Evolutionary conservation across 2,797 vertebrate genomes (phyloP).

Genomic region (Notoglanidium macrostoma): DNA sequence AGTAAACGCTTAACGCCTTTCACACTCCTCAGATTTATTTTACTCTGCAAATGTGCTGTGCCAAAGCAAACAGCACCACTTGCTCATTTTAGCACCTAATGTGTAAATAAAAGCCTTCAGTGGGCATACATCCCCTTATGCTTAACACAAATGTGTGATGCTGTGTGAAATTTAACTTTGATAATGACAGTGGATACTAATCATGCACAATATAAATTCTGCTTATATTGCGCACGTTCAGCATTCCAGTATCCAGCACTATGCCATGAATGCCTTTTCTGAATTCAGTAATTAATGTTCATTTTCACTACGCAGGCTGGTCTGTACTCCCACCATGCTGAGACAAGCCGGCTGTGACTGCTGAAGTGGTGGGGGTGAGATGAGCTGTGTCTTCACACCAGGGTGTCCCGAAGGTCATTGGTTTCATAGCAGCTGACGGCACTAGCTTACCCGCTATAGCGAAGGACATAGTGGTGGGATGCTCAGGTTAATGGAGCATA

Average conservation of each 20-base stretch:
- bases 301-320: conserved; percentile 12
- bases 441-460: conserved; percentile 68
- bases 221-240: not conserved
- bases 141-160: conserved; percentile 23
- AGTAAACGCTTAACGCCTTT: conserved; percentile 68
- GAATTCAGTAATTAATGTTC: not conserved
- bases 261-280: not conserved
- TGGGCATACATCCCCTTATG: conserved; percentile 41
- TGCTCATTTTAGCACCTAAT: conserved; percentile 66
- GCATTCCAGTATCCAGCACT: not conserved
- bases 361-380: not conserved
- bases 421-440: conserved; percentile 71
- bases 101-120: conserved; percentile 70
- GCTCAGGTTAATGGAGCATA: conserved; percentile 75
- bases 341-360: conserved; percentile 43
- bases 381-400: conserved; percentile 36
- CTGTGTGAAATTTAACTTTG: conserved; percentile 10
- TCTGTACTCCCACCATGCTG: conserved; percentile 50
- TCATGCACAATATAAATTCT: not conserved
- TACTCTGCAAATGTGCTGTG: conserved; percentile 62
- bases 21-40: conserved; percentile 62
- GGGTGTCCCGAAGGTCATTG: conserved; percentile 65
- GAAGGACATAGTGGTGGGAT: conserved; percentile 39
- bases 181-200: not conserved
- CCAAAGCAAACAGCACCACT: conserved; percentile 65